A percentile compares a stretch with the other conserved stretches of the same genome.
Evolutionary conservation across 2,113 vertebrate species (phyloP).

Genomic region (Hydrochoerus hydrochaeris): DNA sequence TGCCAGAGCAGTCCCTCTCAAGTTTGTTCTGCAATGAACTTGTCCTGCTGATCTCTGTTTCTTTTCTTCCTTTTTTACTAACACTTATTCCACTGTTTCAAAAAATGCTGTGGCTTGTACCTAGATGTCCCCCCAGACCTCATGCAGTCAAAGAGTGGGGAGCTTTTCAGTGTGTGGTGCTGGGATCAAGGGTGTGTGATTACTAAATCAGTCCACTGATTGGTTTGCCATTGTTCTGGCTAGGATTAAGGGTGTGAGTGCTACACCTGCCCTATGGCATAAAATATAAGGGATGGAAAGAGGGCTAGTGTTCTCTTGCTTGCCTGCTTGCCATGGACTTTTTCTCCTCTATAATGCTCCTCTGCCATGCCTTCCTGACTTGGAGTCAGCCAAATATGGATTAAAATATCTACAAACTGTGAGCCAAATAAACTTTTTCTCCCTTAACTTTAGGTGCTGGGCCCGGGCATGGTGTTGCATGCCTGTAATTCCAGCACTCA

Average conservation of each 20-base stretch:
- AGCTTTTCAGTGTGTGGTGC: background rate
- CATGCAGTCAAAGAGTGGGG: background rate
- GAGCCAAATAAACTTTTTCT: background rate
- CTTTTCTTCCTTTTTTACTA: background rate
- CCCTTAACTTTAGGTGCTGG: background rate
- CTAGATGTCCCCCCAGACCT: background rate
- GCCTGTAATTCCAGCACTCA: no score
- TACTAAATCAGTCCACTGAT: background rate
- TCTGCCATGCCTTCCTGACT: background rate
- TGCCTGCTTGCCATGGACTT: background rate
- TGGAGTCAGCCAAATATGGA: background rate
- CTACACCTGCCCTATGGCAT: background rate
- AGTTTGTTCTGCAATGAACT: background rate
- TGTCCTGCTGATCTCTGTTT: background rate
- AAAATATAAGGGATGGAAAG: background rate
- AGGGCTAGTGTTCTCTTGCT: background rate
- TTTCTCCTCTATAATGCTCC: background rate
- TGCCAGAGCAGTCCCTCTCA: background rate
- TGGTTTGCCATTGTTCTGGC: background rate
- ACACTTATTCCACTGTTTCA: background rate
- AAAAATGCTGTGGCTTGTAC: background rate
- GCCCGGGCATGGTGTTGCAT: no score
- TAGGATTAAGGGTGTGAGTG: background rate
- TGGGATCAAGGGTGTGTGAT: background rate
- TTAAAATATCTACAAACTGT: background rate